Evolutionary conservation across 2,113 vertebrate species (phyloP).

Genomic region (Vicugna pacos): DNA sequence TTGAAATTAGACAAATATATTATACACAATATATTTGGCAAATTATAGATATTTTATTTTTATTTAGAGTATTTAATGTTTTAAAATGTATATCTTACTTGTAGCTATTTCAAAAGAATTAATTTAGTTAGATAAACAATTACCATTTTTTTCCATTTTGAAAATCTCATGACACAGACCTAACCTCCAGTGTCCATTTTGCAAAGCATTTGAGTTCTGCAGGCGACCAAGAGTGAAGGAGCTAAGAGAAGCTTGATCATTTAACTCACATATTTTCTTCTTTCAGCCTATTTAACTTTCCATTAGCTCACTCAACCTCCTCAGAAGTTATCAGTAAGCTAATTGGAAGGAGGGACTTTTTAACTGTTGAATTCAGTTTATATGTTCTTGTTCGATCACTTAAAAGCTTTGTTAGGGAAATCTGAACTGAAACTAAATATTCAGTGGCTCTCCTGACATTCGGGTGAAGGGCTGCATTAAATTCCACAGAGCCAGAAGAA

Average conservation of each 20-base stretch:
- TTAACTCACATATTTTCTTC: conserved; percentile 51
- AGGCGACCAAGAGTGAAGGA: conserved; percentile 23
- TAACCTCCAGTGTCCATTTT: background rate
- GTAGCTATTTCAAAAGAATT: background rate
- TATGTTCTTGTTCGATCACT: conserved; percentile 44
- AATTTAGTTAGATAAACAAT: background rate
- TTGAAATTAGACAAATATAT: background rate
- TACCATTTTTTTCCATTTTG: background rate
- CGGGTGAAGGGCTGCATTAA: background rate
- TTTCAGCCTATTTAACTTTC: conserved; percentile 63
- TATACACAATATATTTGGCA: background rate
- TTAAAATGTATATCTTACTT: background rate
- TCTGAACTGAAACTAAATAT: conserved; percentile 49
- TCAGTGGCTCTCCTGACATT: background rate
- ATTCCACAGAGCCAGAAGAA: conserved; percentile 25
- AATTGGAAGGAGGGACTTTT: conserved; percentile 43
- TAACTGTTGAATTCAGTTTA: conserved; percentile 53
- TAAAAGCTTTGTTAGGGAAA: conserved; percentile 44
- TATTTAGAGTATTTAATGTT: background rate
- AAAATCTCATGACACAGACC: background rate
- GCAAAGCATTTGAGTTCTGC: background rate
- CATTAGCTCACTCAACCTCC: conserved; percentile 70
- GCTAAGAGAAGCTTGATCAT: background rate
- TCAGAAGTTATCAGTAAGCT: conserved; percentile 59
- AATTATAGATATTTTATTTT: background rate